A percentile compares a stretch with the other conserved stretches of the same genome.
These are phyloP conservation scores for Orthochromis indermauri DNA, from an alignment of 2,113 vertebrate species.

Conservation along the genomic window DNA sequence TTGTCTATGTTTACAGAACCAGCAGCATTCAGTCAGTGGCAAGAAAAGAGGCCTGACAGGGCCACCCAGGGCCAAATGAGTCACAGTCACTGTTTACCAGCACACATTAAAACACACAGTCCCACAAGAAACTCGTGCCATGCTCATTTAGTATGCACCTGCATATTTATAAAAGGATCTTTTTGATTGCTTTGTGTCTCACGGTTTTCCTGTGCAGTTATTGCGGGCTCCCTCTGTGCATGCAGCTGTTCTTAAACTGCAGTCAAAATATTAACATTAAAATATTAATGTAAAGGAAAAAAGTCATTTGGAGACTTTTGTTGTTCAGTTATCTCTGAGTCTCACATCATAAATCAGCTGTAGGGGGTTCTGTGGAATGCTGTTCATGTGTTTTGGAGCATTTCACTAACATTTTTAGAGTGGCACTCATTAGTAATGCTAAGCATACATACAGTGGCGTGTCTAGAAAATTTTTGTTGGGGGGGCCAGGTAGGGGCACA, in stretches of 20 bases:
- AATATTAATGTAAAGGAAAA: neutral
- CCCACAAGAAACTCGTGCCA: neutral
- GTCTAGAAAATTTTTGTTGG: too few species aligned
- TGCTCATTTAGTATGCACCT: neutral
- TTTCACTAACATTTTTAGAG: neutral
- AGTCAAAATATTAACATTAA: neutral
- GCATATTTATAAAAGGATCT: neutral
- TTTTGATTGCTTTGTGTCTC: neutral
- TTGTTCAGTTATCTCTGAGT: neutral
- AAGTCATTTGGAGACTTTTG: neutral
- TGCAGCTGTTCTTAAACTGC: neutral
- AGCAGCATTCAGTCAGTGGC: slow-evolving; percentile 24
- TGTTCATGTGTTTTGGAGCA: neutral
- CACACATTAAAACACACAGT: neutral
- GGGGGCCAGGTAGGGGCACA: too few species aligned
- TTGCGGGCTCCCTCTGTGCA: neutral
- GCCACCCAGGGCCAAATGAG: neutral
- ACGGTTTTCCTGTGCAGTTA: neutral
- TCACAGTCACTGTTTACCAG: neutral
- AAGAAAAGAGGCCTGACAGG: slow-evolving; percentile 9
- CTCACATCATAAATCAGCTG: neutral
- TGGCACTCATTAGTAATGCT: neutral
- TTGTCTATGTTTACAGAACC: slow-evolving; percentile 62
- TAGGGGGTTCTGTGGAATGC: neutral
- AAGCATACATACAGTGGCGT: neutral